Base-by-base conservation (phyloP, 2,888 invertebrate genomes). In the Biston stratarius region DNA sequence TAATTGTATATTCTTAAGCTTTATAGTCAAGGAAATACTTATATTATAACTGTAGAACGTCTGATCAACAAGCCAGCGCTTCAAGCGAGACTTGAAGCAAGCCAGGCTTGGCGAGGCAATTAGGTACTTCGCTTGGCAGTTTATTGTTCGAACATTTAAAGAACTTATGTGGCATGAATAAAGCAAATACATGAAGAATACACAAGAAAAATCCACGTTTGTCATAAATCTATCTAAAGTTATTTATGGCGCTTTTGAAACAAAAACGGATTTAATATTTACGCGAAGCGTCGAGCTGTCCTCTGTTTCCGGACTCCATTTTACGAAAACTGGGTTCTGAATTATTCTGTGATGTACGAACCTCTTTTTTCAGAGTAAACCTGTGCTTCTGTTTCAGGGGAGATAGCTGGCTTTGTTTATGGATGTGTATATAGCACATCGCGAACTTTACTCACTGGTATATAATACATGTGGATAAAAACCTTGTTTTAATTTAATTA, bases 231-330 rank as follows among this genome's bases (percentile, higher is more conserved):
- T 49, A 38, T 14, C 47, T 15, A 59, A 59, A n/a, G 40, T 56
- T 40, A 56, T 62, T 56, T 65, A 47, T 40, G 14, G 24, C 48
- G 33, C 36, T 12, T 44, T 36, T 14, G 52, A 42, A 56, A 69
- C 64, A 57, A 59, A 56, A 55, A 60, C 59, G 52, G 36, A 66
- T 63, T 74, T 62, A 72, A 75, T 75, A 61, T 72, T 75, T 61
- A 72, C 67, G 47, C 66, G 49, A 11, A 45, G 56, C 67, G 56
- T 66, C 44, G 45, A 33, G 47, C 14, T 51, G 47, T 62, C 38
- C 40, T 52, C 56, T 55, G 38, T 70, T 61, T 42, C 47, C 15
- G 38, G 15, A 33, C 38, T 45, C 36, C 14, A 47, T 48, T 48
- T 58, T 38, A 38, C 45, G 52, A 48, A 40, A 45, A 34, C 10